Evolutionary conservation across 2,888 invertebrate genomes (phyloP).

Genomic region (Aethes cnicana): DNA sequence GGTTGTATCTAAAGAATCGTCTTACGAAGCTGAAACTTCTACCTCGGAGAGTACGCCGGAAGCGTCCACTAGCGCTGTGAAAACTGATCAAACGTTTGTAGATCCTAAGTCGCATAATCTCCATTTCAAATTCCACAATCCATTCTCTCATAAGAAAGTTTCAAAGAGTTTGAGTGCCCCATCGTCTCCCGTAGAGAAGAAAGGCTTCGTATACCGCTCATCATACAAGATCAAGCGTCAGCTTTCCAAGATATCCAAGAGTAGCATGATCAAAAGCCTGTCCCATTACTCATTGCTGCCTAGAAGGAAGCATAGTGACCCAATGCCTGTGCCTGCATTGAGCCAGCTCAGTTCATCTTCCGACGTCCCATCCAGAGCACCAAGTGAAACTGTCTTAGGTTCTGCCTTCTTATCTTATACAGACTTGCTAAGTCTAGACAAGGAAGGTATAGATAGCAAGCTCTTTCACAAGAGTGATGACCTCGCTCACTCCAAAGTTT

Average conservation of each 20-base stretch:
- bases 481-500: conserved; percentile 54
- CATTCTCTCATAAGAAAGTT: conserved; percentile 66
- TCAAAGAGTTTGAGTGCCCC: conserved; percentile 72
- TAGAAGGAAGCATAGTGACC: conserved; percentile 61
- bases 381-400: conserved; percentile 78
- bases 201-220: conserved; percentile 70
- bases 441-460: conserved; percentile 53
- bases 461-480: conserved; percentile 65
- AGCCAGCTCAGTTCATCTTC: conserved; percentile 68
- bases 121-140: conserved; percentile 68
- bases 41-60: conserved; percentile 13
- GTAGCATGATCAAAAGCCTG: conserved; percentile 73
- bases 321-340: conserved; percentile 53
- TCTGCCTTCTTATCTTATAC: conserved; percentile 77
- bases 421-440: conserved; percentile 66
- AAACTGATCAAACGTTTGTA: conserved; percentile 55
- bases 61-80: conserved; percentile 25
- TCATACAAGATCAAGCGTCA: conserved; percentile 68
- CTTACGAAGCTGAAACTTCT: conserved; percentile 12
- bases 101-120: conserved; percentile 48
- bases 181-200: conserved; percentile 70
- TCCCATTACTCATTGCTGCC: conserved; percentile 71
- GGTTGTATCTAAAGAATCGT: conserved; percentile 30
- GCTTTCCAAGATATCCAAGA: conserved; percentile 68
- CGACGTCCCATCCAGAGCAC: conserved; percentile 65